Evolutionary conservation across 2,888 invertebrate genomes (phyloP).

Genomic region (Tipula unca): DNA sequence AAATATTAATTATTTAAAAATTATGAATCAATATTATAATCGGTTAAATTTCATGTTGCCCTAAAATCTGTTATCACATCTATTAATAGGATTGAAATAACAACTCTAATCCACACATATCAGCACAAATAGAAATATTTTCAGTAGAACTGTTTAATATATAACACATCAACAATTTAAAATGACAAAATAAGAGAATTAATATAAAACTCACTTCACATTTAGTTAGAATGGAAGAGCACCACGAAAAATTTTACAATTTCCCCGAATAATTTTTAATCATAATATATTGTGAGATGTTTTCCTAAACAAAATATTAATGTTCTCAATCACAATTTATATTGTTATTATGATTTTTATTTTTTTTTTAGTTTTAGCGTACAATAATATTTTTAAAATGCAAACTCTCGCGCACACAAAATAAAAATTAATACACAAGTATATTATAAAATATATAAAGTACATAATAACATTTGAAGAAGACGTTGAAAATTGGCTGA

Average conservation of each 20-base stretch:
- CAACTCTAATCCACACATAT: not conserved
- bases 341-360: not conserved
- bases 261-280: not conserved
- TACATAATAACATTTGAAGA: not conserved
- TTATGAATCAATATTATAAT: not conserved
- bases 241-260: not conserved
- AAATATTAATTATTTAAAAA: not conserved
- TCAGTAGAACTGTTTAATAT: not conserved
- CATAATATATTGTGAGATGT: not conserved
- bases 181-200: not conserved
- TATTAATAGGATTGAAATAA: not conserved
- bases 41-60: not conserved
- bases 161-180: not conserved
- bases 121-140: not conserved
- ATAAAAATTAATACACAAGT: not conserved
- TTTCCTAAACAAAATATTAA: not conserved
- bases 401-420: not conserved
- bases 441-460: not conserved
- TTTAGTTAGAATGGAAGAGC: not conserved
- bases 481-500: not conserved
- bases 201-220: not conserved
- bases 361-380: not conserved
- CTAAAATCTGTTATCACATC: not conserved
- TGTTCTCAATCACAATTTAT: not conserved
- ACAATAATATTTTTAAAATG: not conserved